Evolutionary conservation across 2,797 vertebrate genomes (phyloP).

Genomic region (Fringilla coelebs): DNA sequence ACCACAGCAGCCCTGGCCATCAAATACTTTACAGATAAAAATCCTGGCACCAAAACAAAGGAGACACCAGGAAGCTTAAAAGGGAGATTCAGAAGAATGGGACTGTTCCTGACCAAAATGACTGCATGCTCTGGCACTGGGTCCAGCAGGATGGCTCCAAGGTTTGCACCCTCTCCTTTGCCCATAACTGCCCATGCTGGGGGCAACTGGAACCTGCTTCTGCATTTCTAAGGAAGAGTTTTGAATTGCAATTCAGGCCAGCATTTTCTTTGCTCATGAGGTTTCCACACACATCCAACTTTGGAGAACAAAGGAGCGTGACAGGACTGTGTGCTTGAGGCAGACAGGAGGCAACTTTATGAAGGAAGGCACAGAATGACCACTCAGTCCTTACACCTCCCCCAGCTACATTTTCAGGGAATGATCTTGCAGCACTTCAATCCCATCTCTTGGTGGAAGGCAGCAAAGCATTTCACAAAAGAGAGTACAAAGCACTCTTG

Average conservation of each 20-base stretch:
- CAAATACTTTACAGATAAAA: not conserved
- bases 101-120: not conserved
- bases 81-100: not conserved
- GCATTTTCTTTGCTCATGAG: not conserved
- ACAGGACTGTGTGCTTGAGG: not conserved
- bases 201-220: not conserved
- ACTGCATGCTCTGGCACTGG: not conserved
- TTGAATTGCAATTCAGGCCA: not conserved
- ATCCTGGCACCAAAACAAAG: not conserved
- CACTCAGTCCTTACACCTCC: not conserved
- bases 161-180: not conserved
- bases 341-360: not conserved
- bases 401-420: not conserved
- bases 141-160: not conserved
- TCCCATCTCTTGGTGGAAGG: not conserved
- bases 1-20: not conserved
- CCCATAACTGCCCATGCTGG: not conserved
- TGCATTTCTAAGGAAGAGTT: not conserved
- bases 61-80: not conserved
- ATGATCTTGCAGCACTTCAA: not conserved
- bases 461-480: not conserved
- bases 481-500: not conserved
- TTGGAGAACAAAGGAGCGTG: not conserved
- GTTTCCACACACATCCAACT: not conserved
- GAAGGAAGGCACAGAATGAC: not conserved